A percentile compares a stretch with the other conserved stretches of the same genome.
Conservation (phyloP, 2,797 vertebrate genomes). For the Nasua narica region DNA sequence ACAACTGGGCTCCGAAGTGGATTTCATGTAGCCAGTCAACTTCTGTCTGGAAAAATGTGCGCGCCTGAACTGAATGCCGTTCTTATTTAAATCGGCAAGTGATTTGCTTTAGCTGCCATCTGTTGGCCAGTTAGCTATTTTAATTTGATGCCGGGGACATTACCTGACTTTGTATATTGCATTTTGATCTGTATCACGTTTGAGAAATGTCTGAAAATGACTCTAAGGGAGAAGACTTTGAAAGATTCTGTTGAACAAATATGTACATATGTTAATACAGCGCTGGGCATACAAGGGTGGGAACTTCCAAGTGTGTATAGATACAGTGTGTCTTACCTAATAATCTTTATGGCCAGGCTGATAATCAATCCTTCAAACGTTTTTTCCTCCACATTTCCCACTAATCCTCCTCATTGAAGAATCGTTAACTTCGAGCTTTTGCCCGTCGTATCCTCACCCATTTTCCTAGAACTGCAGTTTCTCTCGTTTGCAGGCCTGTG, state of each 20-base stretch:
- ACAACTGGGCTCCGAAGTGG: constrained; percentile 79
- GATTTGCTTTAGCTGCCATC: constrained; percentile 87
- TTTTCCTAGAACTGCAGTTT: neutral
- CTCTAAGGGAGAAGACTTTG: constrained; percentile 73
- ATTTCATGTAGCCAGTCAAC: constrained; percentile 81
- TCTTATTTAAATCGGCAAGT: constrained; percentile 83
- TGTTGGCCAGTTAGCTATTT: constrained; percentile 84
- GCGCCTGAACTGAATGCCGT: constrained; percentile 65
- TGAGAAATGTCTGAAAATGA: constrained; percentile 79
- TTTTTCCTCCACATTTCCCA: constrained; percentile 61
- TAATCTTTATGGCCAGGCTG: constrained; percentile 60
- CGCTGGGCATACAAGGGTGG: neutral
- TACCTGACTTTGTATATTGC: constrained; percentile 83
- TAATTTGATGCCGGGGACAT: constrained; percentile 79
- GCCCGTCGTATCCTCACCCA: rapidly evolving
- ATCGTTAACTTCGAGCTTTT: neutral
- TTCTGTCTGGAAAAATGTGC: constrained; percentile 81
- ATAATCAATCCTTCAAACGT: constrained; percentile 50
- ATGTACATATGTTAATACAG: constrained; percentile 59
- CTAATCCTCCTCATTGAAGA: constrained; percentile 7
- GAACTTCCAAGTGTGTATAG: neutral
- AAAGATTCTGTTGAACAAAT: constrained; percentile 71
- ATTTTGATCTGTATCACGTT: constrained; percentile 79
- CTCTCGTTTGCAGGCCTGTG: neutral
- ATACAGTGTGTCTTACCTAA: constrained; percentile 12